Evolutionary conservation across 2,888 invertebrate genomes (phyloP), one percentile per base, ranked within the genome.

Genomic region (Pollenia amentaria): DNA sequence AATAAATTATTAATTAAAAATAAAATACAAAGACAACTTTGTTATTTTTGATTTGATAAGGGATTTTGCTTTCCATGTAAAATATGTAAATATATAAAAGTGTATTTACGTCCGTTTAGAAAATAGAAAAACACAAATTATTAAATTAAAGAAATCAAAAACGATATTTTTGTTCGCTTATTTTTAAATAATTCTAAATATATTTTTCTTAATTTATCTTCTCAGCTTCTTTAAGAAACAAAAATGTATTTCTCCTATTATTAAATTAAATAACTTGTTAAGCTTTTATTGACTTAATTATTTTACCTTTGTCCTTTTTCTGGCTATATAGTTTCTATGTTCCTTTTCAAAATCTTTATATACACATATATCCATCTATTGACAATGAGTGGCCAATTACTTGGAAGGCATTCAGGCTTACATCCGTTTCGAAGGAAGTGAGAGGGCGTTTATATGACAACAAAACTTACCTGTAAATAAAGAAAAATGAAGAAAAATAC

Each of bases 311-410:
- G n/a, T 38, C n/a, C 40, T 62, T 40, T 62, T 16, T 12, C 16
- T 40, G 62, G 40, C 29, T 6, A 6, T 29, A 14, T 21, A 65
- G 0, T 44, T 65, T 21, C 21, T 14, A 1, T 18, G 2, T 14
- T 46, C 9, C 18, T 6, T 29, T 29, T 29, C 29, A 29, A 29
- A 29, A 29, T 29, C 29, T 29, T 29, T 29, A 29, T 6, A 6
- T 29, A 29, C n/a, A n/a, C n/a, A n/a, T 4, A 6, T 29, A 29
- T 29, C 1, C 6, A 6, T 29, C 6, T 42, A 11, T 38, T 67
- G 46, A 7, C n/a, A 67, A 29, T 46, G 46, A 29, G 29, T 9
- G 29, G 65, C 29, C 65, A 67, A 46, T 67, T 48, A 67, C 46
- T 67, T 48, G 9, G 46, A 29, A 67, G n/a, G n/a, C 46, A 44